These are phyloP conservation scores for Mionectes olivaceus DNA, from an alignment of 2,797 vertebrate genomes.

Conservation along the genomic window DNA sequence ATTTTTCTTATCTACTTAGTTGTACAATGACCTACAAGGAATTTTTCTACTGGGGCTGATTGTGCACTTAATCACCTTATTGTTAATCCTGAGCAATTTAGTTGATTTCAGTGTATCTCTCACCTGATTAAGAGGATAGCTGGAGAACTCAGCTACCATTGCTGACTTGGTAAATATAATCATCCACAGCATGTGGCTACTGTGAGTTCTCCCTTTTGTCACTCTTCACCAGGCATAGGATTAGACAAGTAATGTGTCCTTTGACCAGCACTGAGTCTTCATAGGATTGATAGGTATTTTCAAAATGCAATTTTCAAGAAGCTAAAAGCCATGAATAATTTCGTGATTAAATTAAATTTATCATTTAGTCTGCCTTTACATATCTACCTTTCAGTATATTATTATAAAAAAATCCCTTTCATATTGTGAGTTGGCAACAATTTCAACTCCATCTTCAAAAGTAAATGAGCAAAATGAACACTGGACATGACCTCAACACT, in stretches of 20 bases:
- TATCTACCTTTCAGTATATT: not conserved
- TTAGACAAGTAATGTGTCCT: not conserved
- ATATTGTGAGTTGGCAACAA: conserved; percentile 24
- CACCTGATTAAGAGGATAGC: not conserved
- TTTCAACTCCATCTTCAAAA: conserved; percentile 38
- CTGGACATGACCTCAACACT: conserved; percentile 34
- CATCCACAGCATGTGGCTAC: not conserved
- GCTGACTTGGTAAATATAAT: not conserved
- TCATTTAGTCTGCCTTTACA: not conserved
- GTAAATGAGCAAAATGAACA: conserved; percentile 50
- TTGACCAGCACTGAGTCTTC: not conserved
- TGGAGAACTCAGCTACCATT: not conserved
- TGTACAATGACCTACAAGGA: not conserved
- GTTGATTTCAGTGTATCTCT: not conserved
- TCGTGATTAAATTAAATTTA: not conserved
- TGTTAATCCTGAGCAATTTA: not conserved
- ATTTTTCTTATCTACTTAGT: not conserved
- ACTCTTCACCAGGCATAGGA: not conserved
- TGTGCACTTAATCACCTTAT: not conserved
- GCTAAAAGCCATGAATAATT: not conserved
- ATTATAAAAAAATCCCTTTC: not conserved
- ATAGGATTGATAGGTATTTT: not conserved
- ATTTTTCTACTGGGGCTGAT: not conserved
- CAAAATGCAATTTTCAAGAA: not conserved
- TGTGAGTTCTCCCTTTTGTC: not conserved